Base-by-base conservation (phyloP, 2,888 invertebrate species). In the Macrostomum cliftonense region DNA sequence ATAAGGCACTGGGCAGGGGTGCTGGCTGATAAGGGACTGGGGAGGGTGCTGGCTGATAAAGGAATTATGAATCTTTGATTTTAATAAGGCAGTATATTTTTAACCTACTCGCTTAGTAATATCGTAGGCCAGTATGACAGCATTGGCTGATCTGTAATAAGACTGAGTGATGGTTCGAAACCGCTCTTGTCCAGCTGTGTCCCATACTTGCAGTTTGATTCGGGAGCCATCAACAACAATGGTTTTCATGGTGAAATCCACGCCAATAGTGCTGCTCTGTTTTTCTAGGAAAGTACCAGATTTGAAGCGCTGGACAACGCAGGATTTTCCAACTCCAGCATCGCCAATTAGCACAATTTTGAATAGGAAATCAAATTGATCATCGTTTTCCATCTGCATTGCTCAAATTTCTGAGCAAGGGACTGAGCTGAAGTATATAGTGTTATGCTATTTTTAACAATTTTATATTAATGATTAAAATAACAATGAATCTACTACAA, bases 231-330 rank as follows among this genome's bases (percentile, higher is more conserved):
- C 89, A 44, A 91, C 81, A 57, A 82, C 77, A 39, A 93, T 78
- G 47, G 89, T 91, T 78, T 91, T 91, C 89, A 91, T 93, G 53
- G 89, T 89, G 75, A 93, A 93, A 73, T 93, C 91, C 50, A 93
- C 91, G 55, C 91, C 91, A 65, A 93, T 93, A 44, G 93, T 93
- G 67, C 85, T 89, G 52, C 88, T 88, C 73, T 91, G 88, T 55
- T 63, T 61, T 55, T 93, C 91, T 57, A 88, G 81, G 66, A 86
- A 93, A 60, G 85, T 87, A 52, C 91, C 93, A 53, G 87, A 86
- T 71, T 87, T 87, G 71, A 93, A 83, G 59, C 91, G 78, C 72
- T 91, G 89, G 52, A 93, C 88, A 57, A 93, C 83, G 64, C 82
- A 89, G 54, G 88, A 89, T 76, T 89, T 89, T 28, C 88, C 69